phyloP scores from a whole-genome alignment of 2,888 invertebrate genomes.

The Polyommatus icarus region DNA sequence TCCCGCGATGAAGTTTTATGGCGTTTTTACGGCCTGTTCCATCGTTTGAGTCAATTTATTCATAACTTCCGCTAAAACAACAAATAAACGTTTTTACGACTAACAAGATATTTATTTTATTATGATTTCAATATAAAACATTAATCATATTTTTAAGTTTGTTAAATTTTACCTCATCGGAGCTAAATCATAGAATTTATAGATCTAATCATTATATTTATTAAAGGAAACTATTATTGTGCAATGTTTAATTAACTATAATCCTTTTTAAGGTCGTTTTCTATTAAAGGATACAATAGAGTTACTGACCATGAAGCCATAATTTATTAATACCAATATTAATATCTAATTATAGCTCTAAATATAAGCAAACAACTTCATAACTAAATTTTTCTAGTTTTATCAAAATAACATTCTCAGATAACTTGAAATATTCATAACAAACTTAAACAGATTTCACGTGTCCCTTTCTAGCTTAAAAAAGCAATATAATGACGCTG shows the following conservation, averaged over 20 bases:
- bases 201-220: background rate
- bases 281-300: background rate
- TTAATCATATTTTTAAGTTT: background rate
- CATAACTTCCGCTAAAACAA: conserved; percentile 19
- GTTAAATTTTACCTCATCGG: background rate
- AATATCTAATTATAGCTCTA: background rate
- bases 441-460: background rate
- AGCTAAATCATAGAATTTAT: background rate
- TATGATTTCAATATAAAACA: background rate
- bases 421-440: background rate
- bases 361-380: background rate
- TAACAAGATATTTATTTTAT: background rate
- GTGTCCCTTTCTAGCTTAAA: background rate
- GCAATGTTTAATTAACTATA: background rate
- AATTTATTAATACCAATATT: background rate
- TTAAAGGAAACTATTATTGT: background rate
- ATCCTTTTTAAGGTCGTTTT: background rate
- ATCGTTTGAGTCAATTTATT: conserved; percentile 16
- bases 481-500: background rate
- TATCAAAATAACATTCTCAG: background rate
- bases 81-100: conserved; percentile 14
- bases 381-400: background rate
- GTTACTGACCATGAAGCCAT: background rate
- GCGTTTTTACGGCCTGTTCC: conserved; percentile 3
- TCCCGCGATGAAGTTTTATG: background rate